phyloP scores from a whole-genome alignment of 2,888 invertebrate species.

The Emmelina monodactyla region DNA sequence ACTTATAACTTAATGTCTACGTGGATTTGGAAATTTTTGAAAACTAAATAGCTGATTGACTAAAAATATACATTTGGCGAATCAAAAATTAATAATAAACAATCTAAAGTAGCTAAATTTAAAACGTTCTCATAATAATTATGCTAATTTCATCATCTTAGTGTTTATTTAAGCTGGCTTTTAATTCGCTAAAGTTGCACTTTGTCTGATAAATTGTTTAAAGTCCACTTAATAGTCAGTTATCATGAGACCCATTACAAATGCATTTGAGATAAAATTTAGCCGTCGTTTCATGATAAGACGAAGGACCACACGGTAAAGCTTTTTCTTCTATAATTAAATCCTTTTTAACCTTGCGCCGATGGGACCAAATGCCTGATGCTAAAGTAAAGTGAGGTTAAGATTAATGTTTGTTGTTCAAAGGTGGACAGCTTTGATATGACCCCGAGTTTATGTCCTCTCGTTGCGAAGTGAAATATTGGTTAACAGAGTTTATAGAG shows the following conservation, averaged over 20 bases:
- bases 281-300: constrained; percentile 40
- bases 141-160: too few relatives aligned
- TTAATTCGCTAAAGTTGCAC: not conserved
- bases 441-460: too few relatives aligned
- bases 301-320: constrained; percentile 53
- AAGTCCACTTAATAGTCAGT: constrained; percentile 8
- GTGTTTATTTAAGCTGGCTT: too few relatives aligned
- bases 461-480: too few relatives aligned
- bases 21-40: too few relatives aligned
- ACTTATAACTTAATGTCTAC: too few relatives aligned
- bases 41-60: too few relatives aligned
- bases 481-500: too few relatives aligned
- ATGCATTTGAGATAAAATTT: constrained; percentile 38
- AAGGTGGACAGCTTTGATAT: constrained; percentile 55
- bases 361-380: too few relatives aligned
- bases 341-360: constrained; percentile 38
- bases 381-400: constrained; percentile 33
- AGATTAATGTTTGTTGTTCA: constrained; percentile 54
- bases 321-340: constrained; percentile 42
- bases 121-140: not conserved
- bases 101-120: not conserved
- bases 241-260: constrained; percentile 26
- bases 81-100: too few relatives aligned
- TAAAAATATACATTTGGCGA: too few relatives aligned
- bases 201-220: constrained; percentile 28